These are phyloP conservation scores for Propithecus deckenii DNA, from an alignment of 2,797 vertebrate species.

Conservation along the genomic window DNA sequence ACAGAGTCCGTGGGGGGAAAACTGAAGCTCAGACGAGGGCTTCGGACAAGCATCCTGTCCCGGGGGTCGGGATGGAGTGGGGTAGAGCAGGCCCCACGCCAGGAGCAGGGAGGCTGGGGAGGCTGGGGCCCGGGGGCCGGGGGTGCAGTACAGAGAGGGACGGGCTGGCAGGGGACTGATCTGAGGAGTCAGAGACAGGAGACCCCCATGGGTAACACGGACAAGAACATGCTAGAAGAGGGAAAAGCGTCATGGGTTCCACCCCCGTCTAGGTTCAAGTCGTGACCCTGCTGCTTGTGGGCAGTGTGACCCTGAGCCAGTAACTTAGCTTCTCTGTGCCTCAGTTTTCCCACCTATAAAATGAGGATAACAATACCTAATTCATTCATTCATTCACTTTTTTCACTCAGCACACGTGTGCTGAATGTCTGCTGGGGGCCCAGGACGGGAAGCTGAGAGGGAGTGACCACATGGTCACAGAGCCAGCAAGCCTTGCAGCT, in stretches of 20 bases:
- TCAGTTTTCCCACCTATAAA: not conserved
- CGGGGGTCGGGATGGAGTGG: not conserved
- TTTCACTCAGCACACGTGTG: not conserved
- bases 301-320: not conserved
- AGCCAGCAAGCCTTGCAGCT: not conserved
- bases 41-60: not conserved
- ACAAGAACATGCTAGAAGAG: not conserved
- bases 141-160: not conserved
- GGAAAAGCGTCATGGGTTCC: not conserved
- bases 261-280: not conserved
- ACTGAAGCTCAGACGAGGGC: not conserved
- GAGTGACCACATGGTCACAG: not conserved
- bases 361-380: not conserved
- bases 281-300: not conserved
- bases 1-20: not conserved
- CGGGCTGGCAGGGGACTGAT: not conserved
- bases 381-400: not conserved
- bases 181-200: not conserved
- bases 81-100: not conserved
- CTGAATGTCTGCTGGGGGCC: not conserved
- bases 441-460: not conserved
- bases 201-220: not conserved
- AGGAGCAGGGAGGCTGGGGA: not conserved
- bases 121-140: too few relatives aligned
- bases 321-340: not conserved